Percentiles rank a stretch among this genome's conserved stretches.
Conservation (phyloP, 2,888 invertebrate species). For the Spicauda simplicius region DNA sequence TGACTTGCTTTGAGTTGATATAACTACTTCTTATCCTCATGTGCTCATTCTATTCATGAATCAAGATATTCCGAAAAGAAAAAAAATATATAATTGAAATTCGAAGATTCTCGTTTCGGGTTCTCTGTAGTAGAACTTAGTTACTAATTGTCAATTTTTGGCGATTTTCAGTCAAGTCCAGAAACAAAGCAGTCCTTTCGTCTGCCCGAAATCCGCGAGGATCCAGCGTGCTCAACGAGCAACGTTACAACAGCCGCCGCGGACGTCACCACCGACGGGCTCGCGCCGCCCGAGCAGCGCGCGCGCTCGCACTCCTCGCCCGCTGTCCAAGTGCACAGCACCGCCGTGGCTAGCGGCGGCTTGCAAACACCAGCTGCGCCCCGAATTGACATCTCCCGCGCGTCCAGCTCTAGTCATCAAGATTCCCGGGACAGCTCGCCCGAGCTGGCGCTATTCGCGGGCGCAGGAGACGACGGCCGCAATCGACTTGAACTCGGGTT, state of each 20-base stretch:
- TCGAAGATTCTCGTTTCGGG: too few species aligned
- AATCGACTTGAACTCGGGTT: constrained; percentile 82
- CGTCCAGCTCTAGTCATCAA: constrained; percentile 94
- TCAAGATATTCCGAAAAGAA: too few species aligned
- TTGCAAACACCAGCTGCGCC: constrained; percentile 90
- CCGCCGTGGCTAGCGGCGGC: constrained; percentile 43
- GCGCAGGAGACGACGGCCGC: constrained; percentile 59
- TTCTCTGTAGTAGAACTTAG: too few species aligned
- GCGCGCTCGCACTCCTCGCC: constrained; percentile 76
- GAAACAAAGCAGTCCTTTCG: constrained; percentile 84
- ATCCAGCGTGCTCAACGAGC: constrained; percentile 51
- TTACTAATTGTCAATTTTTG: background rate
- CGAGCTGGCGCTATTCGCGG: constrained; percentile 91
- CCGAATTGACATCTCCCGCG: constrained; percentile 94
- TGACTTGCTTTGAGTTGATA: too few species aligned
- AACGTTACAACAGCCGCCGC: constrained; percentile 52
- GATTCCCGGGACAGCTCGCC: constrained; percentile 94
- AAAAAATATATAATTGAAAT: too few species aligned
- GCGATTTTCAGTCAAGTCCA: constrained; percentile 81
- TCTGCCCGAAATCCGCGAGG: constrained; percentile 84
- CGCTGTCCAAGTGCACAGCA: constrained; percentile 49
- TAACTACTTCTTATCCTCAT: too few species aligned
- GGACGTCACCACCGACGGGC: constrained; percentile 43
- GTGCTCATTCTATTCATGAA: too few species aligned
- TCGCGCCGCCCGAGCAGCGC: constrained; percentile 67